Evolutionary conservation across 2,113 vertebrate species (phyloP).

Genomic region (Nycticryphes semicollaris): DNA sequence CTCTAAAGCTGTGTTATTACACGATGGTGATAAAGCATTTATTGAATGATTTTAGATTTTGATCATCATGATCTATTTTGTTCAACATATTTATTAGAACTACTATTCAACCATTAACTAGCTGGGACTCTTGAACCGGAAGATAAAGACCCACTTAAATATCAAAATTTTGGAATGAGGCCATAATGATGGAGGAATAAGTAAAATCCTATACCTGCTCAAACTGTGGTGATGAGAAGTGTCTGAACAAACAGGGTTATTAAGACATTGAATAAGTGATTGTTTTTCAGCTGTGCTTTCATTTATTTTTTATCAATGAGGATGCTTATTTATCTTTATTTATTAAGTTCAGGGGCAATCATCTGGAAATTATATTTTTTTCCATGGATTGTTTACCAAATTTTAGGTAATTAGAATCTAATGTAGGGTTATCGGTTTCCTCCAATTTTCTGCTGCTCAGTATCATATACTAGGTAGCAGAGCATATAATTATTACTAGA

Average conservation of each 20-base stretch:
- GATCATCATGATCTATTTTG: background rate
- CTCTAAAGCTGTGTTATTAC: background rate
- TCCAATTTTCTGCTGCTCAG: background rate
- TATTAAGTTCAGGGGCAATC: background rate
- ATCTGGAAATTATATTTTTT: constrained; percentile 6
- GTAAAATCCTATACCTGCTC: background rate
- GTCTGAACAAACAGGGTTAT: background rate
- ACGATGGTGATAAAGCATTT: constrained; percentile 26
- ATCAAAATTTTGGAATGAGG: constrained; percentile 2
- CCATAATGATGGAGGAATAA: background rate
- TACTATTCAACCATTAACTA: constrained; percentile 20
- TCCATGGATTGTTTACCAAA: background rate
- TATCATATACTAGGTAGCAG: background rate
- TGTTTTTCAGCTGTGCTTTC: background rate
- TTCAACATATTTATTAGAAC: constrained; percentile 37
- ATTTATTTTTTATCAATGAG: background rate
- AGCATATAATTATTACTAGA: background rate
- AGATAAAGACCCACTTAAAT: constrained; percentile 34
- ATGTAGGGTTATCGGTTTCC: background rate
- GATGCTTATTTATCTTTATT: background rate
- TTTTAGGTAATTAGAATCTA: background rate
- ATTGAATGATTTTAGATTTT: constrained; percentile 26
- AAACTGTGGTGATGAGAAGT: background rate
- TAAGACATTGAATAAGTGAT: background rate
- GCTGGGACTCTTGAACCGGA: background rate